phyloP scores from a whole-genome alignment of 2,113 vertebrate species.

The Sturnus vulgaris region DNA sequence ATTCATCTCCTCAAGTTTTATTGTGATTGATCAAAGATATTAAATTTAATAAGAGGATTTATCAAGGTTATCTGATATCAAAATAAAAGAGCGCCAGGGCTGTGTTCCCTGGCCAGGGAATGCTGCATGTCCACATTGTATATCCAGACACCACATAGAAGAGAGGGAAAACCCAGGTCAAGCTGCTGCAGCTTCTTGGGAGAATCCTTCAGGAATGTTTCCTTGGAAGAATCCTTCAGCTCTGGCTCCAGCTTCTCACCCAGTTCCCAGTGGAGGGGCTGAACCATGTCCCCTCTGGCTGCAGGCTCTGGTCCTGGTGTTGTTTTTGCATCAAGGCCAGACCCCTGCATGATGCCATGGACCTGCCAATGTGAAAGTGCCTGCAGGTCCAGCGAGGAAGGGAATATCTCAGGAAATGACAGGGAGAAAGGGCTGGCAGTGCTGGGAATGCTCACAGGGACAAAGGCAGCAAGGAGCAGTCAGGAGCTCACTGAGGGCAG shows the following conservation, averaged over 20 bases:
- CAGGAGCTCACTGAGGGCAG: accelerated
- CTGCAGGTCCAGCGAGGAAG: not conserved
- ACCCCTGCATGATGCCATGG: accelerated
- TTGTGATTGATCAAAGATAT: conserved; percentile 57
- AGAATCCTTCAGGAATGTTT: not conserved
- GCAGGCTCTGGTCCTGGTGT: not conserved
- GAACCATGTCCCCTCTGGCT: not conserved
- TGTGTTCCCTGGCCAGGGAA: not conserved
- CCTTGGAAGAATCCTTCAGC: not conserved
- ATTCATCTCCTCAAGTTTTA: conserved; percentile 43
- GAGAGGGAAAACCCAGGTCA: accelerated
- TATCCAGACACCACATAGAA: accelerated
- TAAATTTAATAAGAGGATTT: conserved; percentile 55
- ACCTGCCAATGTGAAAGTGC: accelerated
- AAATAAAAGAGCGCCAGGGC: not conserved
- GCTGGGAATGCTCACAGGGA: not conserved
- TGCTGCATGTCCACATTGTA: accelerated
- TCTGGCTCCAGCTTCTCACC: not conserved
- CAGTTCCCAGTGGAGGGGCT: not conserved
- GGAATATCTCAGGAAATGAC: not conserved
- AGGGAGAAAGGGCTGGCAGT: not conserved
- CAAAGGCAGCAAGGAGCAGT: not conserved
- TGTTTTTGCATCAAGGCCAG: not conserved
- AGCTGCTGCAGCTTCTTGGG: not conserved
- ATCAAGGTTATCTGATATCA: conserved; percentile 38